phyloP scores from a whole-genome alignment of 2,888 invertebrate species.

The Microplitis deprimator region DNA sequence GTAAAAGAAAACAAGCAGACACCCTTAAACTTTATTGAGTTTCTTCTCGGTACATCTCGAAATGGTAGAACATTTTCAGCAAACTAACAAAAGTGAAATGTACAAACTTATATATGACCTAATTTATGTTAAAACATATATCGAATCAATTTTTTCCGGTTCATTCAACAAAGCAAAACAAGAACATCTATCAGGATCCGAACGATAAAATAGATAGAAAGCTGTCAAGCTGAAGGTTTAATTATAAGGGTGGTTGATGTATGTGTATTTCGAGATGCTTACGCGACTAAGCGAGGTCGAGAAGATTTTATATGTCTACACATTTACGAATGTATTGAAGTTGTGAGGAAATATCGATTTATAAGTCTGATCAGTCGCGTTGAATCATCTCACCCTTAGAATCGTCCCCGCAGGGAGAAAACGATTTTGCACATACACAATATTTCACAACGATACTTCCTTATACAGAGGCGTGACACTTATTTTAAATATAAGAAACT shows the following conservation, averaged over 20 bases:
- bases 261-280: conserved; percentile 31
- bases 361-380: conserved; percentile 23
- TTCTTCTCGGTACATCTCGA: conserved; percentile 19
- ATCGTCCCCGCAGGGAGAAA: conserved; percentile 7
- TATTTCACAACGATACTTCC: conserved; percentile 26
- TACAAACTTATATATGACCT: conserved; percentile 25
- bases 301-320: not conserved
- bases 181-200: conserved; percentile 62
- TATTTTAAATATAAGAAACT: conserved; percentile 31
- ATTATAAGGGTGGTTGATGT: conserved; percentile 52
- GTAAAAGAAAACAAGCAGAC: conserved; percentile 36
- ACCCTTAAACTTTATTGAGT: conserved; percentile 40
- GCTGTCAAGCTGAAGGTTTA: conserved; percentile 54
- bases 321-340: not conserved
- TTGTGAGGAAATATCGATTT: conserved; percentile 15
- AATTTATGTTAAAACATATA: conserved; percentile 29
- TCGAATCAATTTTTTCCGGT: conserved; percentile 23
- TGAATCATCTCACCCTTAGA: conserved; percentile 15
- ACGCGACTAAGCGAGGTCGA: not conserved
- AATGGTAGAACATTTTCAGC: conserved; percentile 3
- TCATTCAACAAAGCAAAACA: conserved; percentile 44
- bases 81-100: conserved; percentile 23
- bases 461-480: conserved; percentile 25
- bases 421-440: conserved; percentile 32
- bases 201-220: conserved; percentile 59